phyloP scores from a whole-genome alignment of 2,113 vertebrate species.

The Anseranas semipalmata region DNA sequence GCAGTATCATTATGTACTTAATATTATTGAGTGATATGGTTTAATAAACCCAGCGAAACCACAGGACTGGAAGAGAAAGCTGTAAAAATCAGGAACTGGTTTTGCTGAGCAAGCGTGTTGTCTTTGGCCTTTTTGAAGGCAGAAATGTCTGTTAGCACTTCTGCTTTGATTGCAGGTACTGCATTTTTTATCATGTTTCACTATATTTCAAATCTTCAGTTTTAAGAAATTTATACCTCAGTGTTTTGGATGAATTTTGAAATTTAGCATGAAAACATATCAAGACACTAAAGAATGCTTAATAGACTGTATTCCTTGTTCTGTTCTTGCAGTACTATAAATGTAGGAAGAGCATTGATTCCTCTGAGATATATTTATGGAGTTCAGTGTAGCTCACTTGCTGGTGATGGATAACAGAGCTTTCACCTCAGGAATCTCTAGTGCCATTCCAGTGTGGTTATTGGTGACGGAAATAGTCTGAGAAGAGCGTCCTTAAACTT shows the following conservation, averaged over 20 bases:
- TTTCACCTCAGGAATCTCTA: constrained; percentile 17
- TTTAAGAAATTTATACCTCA: neutral
- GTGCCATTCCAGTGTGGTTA: neutral
- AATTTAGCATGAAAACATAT: neutral
- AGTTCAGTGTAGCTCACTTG: neutral
- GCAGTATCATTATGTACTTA: neutral
- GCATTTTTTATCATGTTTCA: neutral
- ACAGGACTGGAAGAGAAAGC: constrained; percentile 30
- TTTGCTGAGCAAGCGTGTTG: constrained; percentile 1
- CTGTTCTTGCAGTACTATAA: neutral
- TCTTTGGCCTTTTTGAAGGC: neutral
- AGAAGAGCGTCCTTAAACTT: neutral
- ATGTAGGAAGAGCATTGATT: neutral
- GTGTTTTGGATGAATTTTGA: neutral
- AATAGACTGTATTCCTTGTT: neutral
- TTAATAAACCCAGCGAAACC: constrained; percentile 34
- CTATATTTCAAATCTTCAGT: neutral
- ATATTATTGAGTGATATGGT: neutral
- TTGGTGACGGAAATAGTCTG: neutral
- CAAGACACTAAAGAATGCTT: neutral
- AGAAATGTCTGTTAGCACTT: neutral
- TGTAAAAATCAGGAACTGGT: constrained; percentile 25
- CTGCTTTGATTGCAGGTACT: neutral
- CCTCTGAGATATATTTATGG: neutral
- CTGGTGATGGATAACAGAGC: neutral